Percentiles rank a stretch among this genome's conserved stretches.
Conservation (phyloP, 1,140 invertebrate species). For the Marisa cornuarietis region DNA sequence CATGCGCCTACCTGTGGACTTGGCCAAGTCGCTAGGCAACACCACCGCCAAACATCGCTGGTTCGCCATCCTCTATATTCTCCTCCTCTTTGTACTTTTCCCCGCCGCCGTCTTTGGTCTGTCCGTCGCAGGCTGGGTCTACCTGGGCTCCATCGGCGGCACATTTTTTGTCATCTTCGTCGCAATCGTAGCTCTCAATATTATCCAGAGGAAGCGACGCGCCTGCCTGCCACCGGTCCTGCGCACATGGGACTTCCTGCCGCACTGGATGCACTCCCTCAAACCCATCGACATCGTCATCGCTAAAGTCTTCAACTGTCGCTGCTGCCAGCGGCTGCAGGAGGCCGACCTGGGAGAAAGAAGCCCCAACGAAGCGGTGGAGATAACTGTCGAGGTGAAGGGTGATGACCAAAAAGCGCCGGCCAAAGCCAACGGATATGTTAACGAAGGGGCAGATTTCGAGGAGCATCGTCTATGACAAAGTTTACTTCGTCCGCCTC, state of each 20-base stretch:
- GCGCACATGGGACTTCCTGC: constrained; percentile 55
- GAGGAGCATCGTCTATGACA: too few species aligned
- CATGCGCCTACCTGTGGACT: constrained; percentile 69
- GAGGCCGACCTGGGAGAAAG: constrained; percentile 5
- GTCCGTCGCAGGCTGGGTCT: constrained; percentile 53
- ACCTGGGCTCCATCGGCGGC: constrained; percentile 43
- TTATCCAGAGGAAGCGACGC: constrained; percentile 47
- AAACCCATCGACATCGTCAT: constrained; percentile 43
- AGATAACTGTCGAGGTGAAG: neutral
- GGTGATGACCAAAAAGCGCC: neutral
- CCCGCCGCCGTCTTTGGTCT: constrained; percentile 68
- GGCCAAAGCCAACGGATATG: too few species aligned
- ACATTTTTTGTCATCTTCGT: constrained; percentile 41
- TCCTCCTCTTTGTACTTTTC: constrained; percentile 69
- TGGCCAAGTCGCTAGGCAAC: constrained; percentile 70
- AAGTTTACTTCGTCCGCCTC: too few species aligned
- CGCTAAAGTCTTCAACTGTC: constrained; percentile 27
- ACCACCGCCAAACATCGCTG: constrained; percentile 70
- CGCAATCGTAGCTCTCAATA: constrained; percentile 50
- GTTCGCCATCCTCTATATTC: constrained; percentile 72
- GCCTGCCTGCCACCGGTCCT: constrained; percentile 43
- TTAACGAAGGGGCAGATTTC: too few species aligned
- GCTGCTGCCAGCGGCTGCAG: constrained; percentile 27
- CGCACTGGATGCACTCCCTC: constrained; percentile 44
- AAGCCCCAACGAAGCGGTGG: neutral